phyloP scores from a whole-genome alignment of 1,140 invertebrate species.

The Bombyx mori region ASM3026992v2 NC_085116.1:8190501-8191000 shows the following conservation, averaged over 20 bases:
- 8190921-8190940: no score
- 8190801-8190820: no score
- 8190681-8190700: constrained; percentile 24
- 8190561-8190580: constrained; percentile 41
- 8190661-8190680: constrained; percentile 16
- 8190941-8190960: no score
- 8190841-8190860: no score
- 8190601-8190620: constrained; percentile 46
- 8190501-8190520: constrained; percentile 27
- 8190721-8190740: constrained; percentile 37
- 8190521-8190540: constrained; percentile 6
- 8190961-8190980: no score
- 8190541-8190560: constrained; percentile 6
- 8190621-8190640: constrained; percentile 54
- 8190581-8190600: constrained; percentile 55
- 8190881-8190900: no score
- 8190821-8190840: no score
- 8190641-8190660: constrained; percentile 51
- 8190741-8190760: constrained; percentile 30
- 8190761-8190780: constrained; percentile 18
- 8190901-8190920: no score
- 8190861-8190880: no score
- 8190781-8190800: no score
- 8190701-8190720: constrained; percentile 42
- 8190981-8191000: no score